phyloP scores from a whole-genome alignment of 2,797 vertebrate species.

The Acestrorhynchus altus region DNA sequence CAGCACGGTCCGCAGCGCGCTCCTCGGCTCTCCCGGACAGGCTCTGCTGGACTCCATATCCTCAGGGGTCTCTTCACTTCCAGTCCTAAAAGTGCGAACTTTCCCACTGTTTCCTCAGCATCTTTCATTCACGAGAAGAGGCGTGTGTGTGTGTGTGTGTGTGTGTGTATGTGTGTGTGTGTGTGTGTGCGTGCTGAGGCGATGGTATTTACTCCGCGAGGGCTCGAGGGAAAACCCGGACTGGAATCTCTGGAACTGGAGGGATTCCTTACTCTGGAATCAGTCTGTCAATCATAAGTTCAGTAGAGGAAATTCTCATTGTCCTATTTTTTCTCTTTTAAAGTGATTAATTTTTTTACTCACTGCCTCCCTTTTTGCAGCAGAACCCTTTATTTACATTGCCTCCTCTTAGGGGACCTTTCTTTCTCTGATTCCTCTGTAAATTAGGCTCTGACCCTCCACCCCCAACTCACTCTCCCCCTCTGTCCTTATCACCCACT shows the following conservation, averaged over 20 bases:
- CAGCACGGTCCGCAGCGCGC: conserved; percentile 52
- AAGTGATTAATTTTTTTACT: too few relatives aligned
- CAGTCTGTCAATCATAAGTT: too few relatives aligned
- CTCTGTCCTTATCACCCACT: not conserved
- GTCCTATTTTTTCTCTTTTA: too few relatives aligned
- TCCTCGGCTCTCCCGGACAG: conserved; percentile 25
- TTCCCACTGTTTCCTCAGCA: conserved; percentile 61
- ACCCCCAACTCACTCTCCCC: not conserved
- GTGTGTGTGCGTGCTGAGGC: not conserved
- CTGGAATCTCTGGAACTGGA: not conserved
- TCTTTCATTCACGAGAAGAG: conserved; percentile 40
- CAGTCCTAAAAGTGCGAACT: conserved; percentile 52
- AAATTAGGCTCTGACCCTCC: not conserved
- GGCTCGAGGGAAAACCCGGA: conserved; percentile 24
- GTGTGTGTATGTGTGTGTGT: not conserved
- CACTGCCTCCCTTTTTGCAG: too few relatives aligned
- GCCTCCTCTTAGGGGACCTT: conserved; percentile 43
- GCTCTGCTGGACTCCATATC: conserved; percentile 74
- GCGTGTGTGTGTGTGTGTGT: conserved; percentile 27
- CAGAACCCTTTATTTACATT: conserved; percentile 49
- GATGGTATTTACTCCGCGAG: conserved; percentile 3
- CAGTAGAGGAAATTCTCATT: too few relatives aligned
- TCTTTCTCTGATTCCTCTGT: conserved; percentile 27
- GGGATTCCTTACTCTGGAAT: not conserved
- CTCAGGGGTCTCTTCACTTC: conserved; percentile 28